Conservation (phyloP, 2,113 vertebrate species). For the Siniperca knerii region DNA sequence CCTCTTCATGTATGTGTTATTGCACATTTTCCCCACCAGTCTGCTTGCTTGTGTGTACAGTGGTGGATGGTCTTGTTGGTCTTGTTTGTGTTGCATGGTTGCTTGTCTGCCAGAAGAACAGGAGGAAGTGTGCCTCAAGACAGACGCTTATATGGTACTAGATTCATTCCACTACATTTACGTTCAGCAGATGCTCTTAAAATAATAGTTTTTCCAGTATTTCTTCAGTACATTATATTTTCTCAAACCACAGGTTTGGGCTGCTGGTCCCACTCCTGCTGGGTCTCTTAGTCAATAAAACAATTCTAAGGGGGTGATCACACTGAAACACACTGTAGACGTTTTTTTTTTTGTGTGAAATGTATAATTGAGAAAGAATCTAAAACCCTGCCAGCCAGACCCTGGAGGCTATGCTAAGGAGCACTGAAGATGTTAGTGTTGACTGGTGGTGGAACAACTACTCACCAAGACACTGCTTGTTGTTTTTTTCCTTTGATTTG, state of each 20-base stretch:
- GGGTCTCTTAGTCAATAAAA: neutral
- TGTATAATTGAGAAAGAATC: neutral
- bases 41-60: neutral
- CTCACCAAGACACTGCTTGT: neutral
- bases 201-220: neutral
- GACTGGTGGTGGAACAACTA: neutral
- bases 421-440: neutral
- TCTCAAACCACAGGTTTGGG: neutral
- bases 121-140: slow-evolving; percentile 18
- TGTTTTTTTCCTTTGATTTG: neutral
- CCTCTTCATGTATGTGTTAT: neutral
- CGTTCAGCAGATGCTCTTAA: neutral
- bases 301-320: neutral
- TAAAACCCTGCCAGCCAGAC: neutral
- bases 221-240: neutral
- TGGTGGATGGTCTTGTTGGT: neutral
- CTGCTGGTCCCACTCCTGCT: slow-evolving; percentile 5
- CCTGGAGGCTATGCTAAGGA: neutral
- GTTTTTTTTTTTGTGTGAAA: neutral
- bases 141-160: neutral
- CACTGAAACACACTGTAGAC: neutral
- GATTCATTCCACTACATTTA: slow-evolving; percentile 4
- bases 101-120: slow-evolving; percentile 16
- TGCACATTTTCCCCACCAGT: slow-evolving; percentile 11
- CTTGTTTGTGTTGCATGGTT: slow-evolving; percentile 16